Conservation (phyloP, 2,888 invertebrate genomes). For the Calameuta filiformis region DNA sequence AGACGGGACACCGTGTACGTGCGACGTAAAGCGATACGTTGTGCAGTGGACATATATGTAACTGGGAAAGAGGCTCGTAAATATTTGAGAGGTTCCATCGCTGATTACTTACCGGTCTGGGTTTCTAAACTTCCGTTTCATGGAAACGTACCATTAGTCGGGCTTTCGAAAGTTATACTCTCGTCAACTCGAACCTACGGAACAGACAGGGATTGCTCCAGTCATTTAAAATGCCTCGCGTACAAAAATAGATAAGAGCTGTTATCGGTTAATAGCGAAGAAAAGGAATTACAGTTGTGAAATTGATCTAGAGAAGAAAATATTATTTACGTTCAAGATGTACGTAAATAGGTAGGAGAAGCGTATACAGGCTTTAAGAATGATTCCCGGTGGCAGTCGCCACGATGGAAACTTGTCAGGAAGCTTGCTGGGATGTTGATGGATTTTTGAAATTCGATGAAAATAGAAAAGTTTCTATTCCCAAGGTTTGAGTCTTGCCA, state of each 20-base stretch:
- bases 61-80: slow-evolving; percentile 22
- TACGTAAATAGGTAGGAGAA: not conserved
- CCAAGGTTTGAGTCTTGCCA: not conserved
- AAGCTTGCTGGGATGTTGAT: not conserved
- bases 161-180: slow-evolving; percentile 33
- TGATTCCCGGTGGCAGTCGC: not conserved
- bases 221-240: not conserved
- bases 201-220: not conserved
- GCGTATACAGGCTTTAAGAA: not conserved
- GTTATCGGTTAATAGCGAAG: not conserved
- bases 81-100: slow-evolving; percentile 38
- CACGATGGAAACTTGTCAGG: not conserved
- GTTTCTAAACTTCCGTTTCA: slow-evolving; percentile 41
- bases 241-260: not conserved
- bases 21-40: not conserved
- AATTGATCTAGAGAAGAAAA: not conserved
- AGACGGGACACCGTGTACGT: not conserved
- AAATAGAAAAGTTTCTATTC: not conserved
- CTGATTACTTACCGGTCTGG: slow-evolving; percentile 42
- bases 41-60: not conserved
- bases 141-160: slow-evolving; percentile 35
- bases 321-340: not conserved
- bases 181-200: not conserved
- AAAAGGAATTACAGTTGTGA: not conserved
- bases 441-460: not conserved